These are phyloP conservation scores for Eupelmus urozonus DNA, from an alignment of 2,888 invertebrate genomes.

Conservation along the genomic window DNA sequence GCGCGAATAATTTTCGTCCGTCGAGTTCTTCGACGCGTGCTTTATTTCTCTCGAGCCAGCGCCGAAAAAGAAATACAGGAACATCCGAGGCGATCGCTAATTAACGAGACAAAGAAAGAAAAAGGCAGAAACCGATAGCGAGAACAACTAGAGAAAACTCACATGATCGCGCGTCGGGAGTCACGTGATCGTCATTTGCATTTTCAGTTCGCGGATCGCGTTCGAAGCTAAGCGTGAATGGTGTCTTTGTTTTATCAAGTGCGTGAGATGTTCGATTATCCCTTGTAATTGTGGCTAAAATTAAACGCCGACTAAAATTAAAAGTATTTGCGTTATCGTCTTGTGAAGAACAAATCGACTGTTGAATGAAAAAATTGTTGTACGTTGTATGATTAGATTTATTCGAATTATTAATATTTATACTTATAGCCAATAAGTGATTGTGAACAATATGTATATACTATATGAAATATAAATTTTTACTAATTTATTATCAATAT, in stretches of 20 bases:
- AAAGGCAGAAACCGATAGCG: neutral
- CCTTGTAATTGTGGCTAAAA: too few species aligned
- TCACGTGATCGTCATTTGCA: slow-evolving; percentile 45
- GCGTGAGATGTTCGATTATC: slow-evolving; percentile 10
- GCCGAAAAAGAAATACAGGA: neutral
- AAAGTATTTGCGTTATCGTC: too few species aligned
- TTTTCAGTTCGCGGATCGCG: slow-evolving; percentile 39
- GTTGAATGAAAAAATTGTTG: neutral
- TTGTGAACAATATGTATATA: too few species aligned
- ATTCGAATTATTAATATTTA: too few species aligned
- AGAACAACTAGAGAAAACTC: slow-evolving; percentile 8
- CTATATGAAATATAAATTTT: too few species aligned
- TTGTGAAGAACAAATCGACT: neutral
- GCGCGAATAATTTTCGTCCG: neutral
- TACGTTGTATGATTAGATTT: too few species aligned
- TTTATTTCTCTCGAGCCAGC: neutral
- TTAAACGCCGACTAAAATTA: neutral
- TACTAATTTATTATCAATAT: too few species aligned
- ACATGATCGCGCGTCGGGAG: neutral
- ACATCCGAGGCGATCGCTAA: neutral
- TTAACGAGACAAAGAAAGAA: slow-evolving; percentile 13
- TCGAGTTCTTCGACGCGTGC: neutral
- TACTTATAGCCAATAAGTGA: too few species aligned
- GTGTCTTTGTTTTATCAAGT: slow-evolving; percentile 37
- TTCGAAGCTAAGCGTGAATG: neutral